Evolutionary conservation across 2,888 invertebrate species (phyloP), one percentile per base, ranked within the genome.

Genomic region (Amphipyra berbera): DNA sequence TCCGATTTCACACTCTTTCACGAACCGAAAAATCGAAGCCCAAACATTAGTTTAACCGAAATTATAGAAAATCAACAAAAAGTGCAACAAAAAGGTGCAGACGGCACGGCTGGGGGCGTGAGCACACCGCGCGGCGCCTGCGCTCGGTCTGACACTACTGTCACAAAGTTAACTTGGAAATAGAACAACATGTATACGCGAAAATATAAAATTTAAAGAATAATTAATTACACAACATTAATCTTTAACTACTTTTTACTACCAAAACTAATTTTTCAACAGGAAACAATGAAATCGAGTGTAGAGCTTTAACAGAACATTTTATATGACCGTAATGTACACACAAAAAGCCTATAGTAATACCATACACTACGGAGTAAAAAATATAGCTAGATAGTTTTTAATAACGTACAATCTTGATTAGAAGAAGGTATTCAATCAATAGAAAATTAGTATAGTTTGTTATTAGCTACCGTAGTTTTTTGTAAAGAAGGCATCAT

Each of bases 11-110:
- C 95, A 94, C 93, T 87, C 91, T 92, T 93, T 94, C 93, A 95
- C 91, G 95, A 95, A 94, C 95, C 95, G 93, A 92, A 90, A 94
- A 95, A 95, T 95, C 92, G 93, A 91, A 94, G 90, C 88, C 92
- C 95, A 95, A 95, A 95, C 95, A 95, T 94, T 94, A 93, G 94
- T 93, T 94, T 94, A 92, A 90, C 91, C 90, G 84, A 92, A 92
- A 94, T 94, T 95, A 95, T 87, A 88, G 88, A 89, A 93, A 93
- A 92, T 85, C 88, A 88, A 94, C 91, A 94, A 94, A 94, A 94
- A 94, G 68, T 64, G 45, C 44, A 60, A 81, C 87, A 93, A 94
- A 94, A 94, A 91, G 74, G 76, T 78, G 82, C 84, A 88, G 89
- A 87, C 84, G 83, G 81, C 82, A 77, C 69, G 76, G 72, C 82